Conservation (phyloP, 2,888 invertebrate genomes). For the Matsumyia berberina region DNA sequence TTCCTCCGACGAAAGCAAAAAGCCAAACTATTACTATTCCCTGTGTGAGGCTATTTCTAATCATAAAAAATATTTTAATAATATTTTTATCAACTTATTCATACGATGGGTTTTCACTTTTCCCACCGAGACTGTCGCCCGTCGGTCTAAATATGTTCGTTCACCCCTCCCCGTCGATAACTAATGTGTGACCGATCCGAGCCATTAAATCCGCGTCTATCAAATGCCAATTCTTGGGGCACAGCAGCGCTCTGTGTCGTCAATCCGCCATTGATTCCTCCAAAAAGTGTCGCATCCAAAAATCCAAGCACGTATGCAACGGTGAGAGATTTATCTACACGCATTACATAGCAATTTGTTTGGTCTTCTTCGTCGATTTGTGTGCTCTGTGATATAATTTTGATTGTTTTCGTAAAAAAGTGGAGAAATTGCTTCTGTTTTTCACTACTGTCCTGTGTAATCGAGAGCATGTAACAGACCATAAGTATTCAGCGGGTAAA, state of each 20-base stretch:
- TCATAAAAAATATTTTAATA: constrained; percentile 62
- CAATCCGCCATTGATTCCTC: constrained; percentile 16
- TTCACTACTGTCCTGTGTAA: constrained; percentile 44
- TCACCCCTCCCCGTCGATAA: constrained; percentile 44
- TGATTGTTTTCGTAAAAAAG: constrained; percentile 72
- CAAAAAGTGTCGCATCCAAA: constrained; percentile 27
- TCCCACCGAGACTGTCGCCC: constrained; percentile 22
- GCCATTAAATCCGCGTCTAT: constrained; percentile 25
- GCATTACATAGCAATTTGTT: constrained; percentile 60
- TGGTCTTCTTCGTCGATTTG: constrained; percentile 26
- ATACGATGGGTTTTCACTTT: constrained; percentile 61
- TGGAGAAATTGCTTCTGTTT: constrained; percentile 57
- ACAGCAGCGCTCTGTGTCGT: constrained; percentile 24
- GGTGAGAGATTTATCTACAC: constrained; percentile 71
- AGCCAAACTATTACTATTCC: constrained; percentile 48
- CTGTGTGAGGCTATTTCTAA: constrained; percentile 69
- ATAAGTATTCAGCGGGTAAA: constrained; percentile 60
- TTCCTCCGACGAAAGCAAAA: constrained; percentile 68
- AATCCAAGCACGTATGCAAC: constrained; percentile 60
- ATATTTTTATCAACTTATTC: constrained; percentile 66
- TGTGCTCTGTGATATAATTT: constrained; percentile 72
- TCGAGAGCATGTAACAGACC: constrained; percentile 65
- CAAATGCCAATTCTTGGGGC: constrained; percentile 55
- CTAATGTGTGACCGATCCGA: constrained; percentile 16
- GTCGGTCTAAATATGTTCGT: constrained; percentile 45